These are phyloP conservation scores for Buceros bicornis DNA, from an alignment of 2,797 vertebrate genomes.

Conservation along the genomic window DNA sequence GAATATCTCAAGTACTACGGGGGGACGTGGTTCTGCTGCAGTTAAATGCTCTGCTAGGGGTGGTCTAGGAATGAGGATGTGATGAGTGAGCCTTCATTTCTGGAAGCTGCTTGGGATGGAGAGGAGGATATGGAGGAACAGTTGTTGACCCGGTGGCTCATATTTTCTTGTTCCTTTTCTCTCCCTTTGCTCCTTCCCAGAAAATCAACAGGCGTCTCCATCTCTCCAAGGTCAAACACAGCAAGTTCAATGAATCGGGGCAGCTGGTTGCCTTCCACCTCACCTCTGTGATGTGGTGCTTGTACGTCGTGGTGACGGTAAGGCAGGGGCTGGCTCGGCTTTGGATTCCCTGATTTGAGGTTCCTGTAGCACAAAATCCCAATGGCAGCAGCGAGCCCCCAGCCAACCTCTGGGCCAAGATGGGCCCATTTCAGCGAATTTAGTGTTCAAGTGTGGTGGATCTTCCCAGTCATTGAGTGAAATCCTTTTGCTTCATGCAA, in stretches of 20 bases:
- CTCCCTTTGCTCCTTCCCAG: slow-evolving; percentile 74
- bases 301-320: slow-evolving; percentile 91
- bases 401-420: neutral
- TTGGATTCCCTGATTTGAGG: neutral
- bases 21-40: neutral
- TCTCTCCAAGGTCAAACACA: slow-evolving; percentile 98
- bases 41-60: neutral
- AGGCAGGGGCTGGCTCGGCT: slow-evolving; percentile 1
- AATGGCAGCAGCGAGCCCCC: neutral
- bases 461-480: neutral
- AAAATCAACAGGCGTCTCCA: slow-evolving; percentile 97
- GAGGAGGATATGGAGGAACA: neutral
- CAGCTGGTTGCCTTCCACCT: slow-evolving; percentile 95
- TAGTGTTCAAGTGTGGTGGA: neutral
- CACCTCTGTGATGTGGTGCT: slow-evolving; percentile 91
- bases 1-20: neutral
- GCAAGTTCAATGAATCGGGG: slow-evolving; percentile 96
- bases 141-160: neutral
- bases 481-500: neutral
- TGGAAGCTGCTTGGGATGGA: neutral
- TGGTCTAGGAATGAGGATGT: neutral
- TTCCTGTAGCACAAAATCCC: neutral
- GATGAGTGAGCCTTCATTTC: neutral
- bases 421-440: neutral
- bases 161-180: neutral